phyloP scores from a whole-genome alignment of 2,797 vertebrate species.

The Sebastiscus albofasciatus region DNA sequence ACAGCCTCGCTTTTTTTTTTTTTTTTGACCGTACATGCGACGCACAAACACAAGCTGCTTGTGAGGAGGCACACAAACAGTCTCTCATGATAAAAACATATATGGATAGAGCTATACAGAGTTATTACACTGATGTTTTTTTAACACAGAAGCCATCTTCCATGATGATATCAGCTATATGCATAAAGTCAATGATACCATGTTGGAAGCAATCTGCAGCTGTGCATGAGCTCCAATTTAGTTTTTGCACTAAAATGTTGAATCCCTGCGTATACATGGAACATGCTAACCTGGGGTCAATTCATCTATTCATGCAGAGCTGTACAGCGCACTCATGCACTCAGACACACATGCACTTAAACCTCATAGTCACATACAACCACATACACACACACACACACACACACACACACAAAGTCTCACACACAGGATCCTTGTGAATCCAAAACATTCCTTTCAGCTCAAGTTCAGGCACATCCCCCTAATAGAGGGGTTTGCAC shows the following conservation, averaged over 20 bases:
- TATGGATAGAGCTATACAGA: not conserved
- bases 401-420: conserved; percentile 38
- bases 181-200: not conserved
- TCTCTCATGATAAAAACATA: conserved; percentile 61
- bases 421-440: conserved; percentile 74
- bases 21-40: conserved; percentile 61
- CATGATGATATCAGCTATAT: conserved; percentile 21
- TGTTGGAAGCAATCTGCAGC: conserved; percentile 7
- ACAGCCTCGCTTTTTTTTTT: conserved; percentile 29
- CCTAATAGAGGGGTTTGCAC: conserved; percentile 84
- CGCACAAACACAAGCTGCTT: conserved; percentile 62
- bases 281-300: conserved; percentile 50
- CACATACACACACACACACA: conserved; percentile 35
- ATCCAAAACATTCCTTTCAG: conserved; percentile 84
- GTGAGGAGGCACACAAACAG: conserved; percentile 56
- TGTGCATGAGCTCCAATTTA: not conserved
- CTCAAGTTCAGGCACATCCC: conserved; percentile 84
- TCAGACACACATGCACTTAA: conserved; percentile 34
- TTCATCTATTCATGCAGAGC: conserved; percentile 57
- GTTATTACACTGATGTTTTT: conserved; percentile 33
- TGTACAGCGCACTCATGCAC: conserved; percentile 21
- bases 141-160: conserved; percentile 31
- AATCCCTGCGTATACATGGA: conserved; percentile 15
- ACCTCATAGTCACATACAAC: conserved; percentile 38
- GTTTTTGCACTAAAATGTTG: not conserved